Base-by-base conservation (phyloP, 2,113 vertebrate species). In the Sarotherodon lohbergeri region DNA sequence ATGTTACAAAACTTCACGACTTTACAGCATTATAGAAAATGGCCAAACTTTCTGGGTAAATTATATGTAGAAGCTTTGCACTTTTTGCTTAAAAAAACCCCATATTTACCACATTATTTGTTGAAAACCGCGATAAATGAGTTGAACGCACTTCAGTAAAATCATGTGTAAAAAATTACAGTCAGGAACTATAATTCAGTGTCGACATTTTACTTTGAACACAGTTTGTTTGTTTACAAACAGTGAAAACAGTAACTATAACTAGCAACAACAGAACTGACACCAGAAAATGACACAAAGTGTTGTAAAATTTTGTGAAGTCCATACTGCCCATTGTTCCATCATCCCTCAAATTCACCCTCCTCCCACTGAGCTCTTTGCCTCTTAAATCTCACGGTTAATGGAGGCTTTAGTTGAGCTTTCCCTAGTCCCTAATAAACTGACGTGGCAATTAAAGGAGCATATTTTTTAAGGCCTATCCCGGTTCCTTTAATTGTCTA, bases 371-470 rank as follows among this genome's bases (percentile, higher is more conserved):
- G 1, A 39, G 14, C 29, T 73, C 24, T 13, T 54, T 7, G 61
- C 66, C 78, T 88, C 73, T 86, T 88, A 88, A 89, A 93, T 86
- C 89, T 78, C 56, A 9, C 76, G 48, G 79, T 93, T 91, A 93
- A 94, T 92, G 82, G 82, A 86, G 54, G 87, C 86, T 94, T 89
- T 91, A 83, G 80, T 80, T 24, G 32, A 90, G 84, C 85, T 73
- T 56, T 52, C 79, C 90, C 83, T 52, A 80, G 83, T 91, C 86
- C 27, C 89, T 91, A 92, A 95, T 94, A 93, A 94, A 94, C 90
- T 89, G 87, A 84, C 32, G 13, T 36, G 79, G 81, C 92, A 95
- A 95, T 96, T 95, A 96, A 93, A 94, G 80, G 91, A 86, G 82
- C 89, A 92, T 91, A 92, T 93, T 91, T 93, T 87, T 92, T 79